Evolutionary conservation across 2,888 invertebrate genomes (phyloP).

Genomic region (Xanthia icteritia): DNA sequence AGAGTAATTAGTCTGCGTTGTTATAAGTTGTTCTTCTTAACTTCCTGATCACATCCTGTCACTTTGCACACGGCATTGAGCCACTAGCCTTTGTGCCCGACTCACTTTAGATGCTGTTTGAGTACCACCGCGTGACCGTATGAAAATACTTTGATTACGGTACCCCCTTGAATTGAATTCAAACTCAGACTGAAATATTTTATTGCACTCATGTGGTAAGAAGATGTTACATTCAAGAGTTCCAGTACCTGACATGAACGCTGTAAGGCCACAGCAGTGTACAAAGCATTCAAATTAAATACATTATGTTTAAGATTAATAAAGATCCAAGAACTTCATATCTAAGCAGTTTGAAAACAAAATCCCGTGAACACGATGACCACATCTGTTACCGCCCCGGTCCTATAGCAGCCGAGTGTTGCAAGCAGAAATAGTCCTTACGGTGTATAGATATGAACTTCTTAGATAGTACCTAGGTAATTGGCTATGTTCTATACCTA

Average conservation of each 20-base stretch:
- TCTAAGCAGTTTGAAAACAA: too few relatives aligned
- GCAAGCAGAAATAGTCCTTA: too few relatives aligned
- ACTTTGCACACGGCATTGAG: conserved; percentile 81
- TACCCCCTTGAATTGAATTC: conserved; percentile 3
- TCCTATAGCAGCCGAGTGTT: too few relatives aligned
- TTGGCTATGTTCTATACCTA: not conserved
- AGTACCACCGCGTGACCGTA: conserved; percentile 47
- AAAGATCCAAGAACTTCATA: too few relatives aligned
- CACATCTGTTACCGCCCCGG: too few relatives aligned
- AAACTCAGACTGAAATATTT: not conserved
- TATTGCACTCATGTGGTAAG: not conserved
- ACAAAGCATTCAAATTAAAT: not conserved
- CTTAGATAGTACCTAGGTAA: not conserved
- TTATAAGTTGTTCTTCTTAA: conserved; percentile 27
- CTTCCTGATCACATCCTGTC: conserved; percentile 58
- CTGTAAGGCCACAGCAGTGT: too few relatives aligned
- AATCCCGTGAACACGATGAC: too few relatives aligned
- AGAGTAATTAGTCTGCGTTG: not conserved
- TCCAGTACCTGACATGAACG: not conserved
- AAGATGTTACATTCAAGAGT: not conserved
- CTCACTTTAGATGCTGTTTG: conserved; percentile 80
- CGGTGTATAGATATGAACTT: too few relatives aligned
- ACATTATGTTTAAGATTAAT: too few relatives aligned
- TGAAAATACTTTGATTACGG: conserved; percentile 48
- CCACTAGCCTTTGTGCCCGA: conserved; percentile 63